Evolutionary conservation across 2,888 invertebrate species (phyloP), one percentile per base, ranked within the genome.

Genomic region (Drosophila engyochracea): DNA sequence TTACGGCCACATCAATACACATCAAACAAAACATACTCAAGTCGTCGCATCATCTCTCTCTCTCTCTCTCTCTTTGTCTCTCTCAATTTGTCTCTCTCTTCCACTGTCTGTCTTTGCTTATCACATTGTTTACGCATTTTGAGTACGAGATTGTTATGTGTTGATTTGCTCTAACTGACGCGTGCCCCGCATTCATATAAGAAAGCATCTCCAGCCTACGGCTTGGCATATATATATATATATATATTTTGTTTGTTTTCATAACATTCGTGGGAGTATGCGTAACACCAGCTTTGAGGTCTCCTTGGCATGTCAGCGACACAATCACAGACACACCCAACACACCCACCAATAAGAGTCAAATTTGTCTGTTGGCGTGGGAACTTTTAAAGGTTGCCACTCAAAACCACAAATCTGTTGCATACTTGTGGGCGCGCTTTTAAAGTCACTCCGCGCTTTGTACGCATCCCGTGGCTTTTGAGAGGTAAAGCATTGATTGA

Each of bases 141-240:
- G 91, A 87, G 88, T 88, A 88, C 91, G 85, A 86, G 89, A 88
- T 91, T 91, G 89, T 86, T 87, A 90, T 88, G 91, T 88, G 87
- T 88, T 87, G 87, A 87, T 87, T 87, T 87, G 80, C 83, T 81
- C 87, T 73, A 85, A 89, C 90, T 85, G 85, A 89, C 90, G 85
- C 85, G 85, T 89, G 85, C 85, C 85, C 90, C 89, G 89, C 89
- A 87, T 57, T 39, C 57, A 47, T 90, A 76, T 87, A 81, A 79
- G 89, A 86, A 79, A 76, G 54, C 67, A 69, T 64, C 71, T 52
- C 59, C 81, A 68, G 74, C 74, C 82, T 65, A 59, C 81, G 41
- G 60, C 47, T 51, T 25, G 25, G 16, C n/a, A 53, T 57, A 54
- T 62, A 39, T 31, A 41, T 57, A 53, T 35, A 31, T 31, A 31